Percentiles rank a stretch among this genome's conserved stretches.
These are phyloP conservation scores for Melolontha melolontha DNA, from an alignment of 2,888 invertebrate genomes.

Conservation along the genomic window DNA sequence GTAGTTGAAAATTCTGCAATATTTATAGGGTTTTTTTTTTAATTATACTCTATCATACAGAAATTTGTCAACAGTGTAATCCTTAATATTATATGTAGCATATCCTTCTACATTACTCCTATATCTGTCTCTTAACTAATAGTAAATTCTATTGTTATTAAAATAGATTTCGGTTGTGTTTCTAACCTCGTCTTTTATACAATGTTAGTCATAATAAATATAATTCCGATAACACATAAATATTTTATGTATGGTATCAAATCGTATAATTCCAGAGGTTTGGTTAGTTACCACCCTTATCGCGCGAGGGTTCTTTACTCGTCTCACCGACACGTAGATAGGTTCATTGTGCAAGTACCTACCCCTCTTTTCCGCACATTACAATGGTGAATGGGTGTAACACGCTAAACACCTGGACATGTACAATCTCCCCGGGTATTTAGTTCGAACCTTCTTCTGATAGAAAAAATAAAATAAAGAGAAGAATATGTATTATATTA, in stretches of 20 bases:
- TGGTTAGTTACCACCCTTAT: constrained; percentile 61
- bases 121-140: constrained; percentile 54
- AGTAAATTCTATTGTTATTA: constrained; percentile 53
- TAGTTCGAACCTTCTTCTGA: constrained; percentile 15
- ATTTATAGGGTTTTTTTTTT: too few species aligned
- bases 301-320: constrained; percentile 44
- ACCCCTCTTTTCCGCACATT: constrained; percentile 29
- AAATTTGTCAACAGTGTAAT: constrained; percentile 63
- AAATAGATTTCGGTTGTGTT: constrained; percentile 61
- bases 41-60: constrained; percentile 58
- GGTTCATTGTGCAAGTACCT: constrained; percentile 34
- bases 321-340: constrained; percentile 7
- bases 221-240: constrained; percentile 39
- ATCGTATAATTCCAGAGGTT: constrained; percentile 66
- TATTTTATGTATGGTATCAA: constrained; percentile 58
- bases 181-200: constrained; percentile 52
- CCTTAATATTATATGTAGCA: constrained; percentile 22
- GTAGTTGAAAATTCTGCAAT: too few species aligned
- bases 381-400: constrained; percentile 49
- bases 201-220: too few species aligned
- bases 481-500: background rate
- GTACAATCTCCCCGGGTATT: constrained; percentile 13
- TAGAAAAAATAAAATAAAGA: constrained; percentile 29
- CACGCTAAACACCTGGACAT: constrained; percentile 43
- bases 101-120: background rate